These are phyloP conservation scores for Cheilosia vulpina DNA, from an alignment of 2,888 invertebrate species.

Conservation along the genomic window DNA sequence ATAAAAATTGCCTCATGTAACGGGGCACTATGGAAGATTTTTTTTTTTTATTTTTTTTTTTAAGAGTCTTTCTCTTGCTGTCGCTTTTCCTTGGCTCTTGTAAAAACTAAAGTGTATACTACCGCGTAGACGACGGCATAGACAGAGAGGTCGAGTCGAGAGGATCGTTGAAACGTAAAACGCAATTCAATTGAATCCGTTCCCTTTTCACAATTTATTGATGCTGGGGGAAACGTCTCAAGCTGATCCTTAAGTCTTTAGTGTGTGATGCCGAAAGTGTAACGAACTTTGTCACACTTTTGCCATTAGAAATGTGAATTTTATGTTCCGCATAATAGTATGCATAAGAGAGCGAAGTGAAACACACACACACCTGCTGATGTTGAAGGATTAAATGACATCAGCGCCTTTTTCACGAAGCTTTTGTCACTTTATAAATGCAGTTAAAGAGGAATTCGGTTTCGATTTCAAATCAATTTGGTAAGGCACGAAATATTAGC, in stretches of 20 bases:
- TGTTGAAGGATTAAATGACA: too few relatives aligned
- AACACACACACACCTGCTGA: not conserved
- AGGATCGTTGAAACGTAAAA: slow-evolving; percentile 12
- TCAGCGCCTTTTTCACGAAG: too few relatives aligned
- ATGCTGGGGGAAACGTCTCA: slow-evolving; percentile 43
- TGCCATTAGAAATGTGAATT: not conserved
- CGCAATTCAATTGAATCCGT: slow-evolving; percentile 19
- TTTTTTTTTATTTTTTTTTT: not conserved
- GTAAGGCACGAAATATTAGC: too few relatives aligned
- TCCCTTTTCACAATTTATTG: slow-evolving; percentile 9
- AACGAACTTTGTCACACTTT: slow-evolving; percentile 38
- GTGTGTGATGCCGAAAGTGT: slow-evolving; percentile 21
- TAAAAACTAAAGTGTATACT: slow-evolving; percentile 24
- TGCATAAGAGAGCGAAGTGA: not conserved
- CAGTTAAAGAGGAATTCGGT: not conserved
- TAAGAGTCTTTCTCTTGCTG: not conserved
- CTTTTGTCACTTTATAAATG: too few relatives aligned
- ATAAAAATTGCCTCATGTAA: slow-evolving; percentile 27
- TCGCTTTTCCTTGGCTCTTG: slow-evolving; percentile 2
- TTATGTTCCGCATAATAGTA: too few relatives aligned
- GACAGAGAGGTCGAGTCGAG: slow-evolving; percentile 4
- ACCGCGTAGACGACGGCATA: not conserved
- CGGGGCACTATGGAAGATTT: not conserved
- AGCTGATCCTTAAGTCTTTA: slow-evolving; percentile 46
- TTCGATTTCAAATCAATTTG: not conserved